Evolutionary conservation across 2,797 vertebrate species (phyloP).

Genomic region (Orestias chungarensis): DNA sequence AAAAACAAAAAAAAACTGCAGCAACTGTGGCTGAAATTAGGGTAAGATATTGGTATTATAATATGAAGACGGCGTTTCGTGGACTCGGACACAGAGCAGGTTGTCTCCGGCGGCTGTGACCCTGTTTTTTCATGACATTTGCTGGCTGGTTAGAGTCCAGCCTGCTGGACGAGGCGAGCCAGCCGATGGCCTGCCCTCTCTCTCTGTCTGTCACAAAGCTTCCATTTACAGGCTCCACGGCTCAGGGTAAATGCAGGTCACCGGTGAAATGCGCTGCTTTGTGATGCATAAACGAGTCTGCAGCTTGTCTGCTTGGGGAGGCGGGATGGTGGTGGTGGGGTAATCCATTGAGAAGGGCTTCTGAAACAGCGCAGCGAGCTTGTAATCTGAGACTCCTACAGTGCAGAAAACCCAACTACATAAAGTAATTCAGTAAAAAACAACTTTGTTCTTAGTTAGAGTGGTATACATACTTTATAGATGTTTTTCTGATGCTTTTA

Average conservation of each 20-base stretch:
- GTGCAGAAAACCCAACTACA: slow-evolving; percentile 2
- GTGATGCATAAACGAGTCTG: slow-evolving; percentile 57
- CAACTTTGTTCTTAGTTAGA: neutral
- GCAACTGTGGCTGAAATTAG: slow-evolving; percentile 25
- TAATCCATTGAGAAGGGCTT: slow-evolving; percentile 12
- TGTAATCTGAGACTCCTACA: slow-evolving; percentile 5
- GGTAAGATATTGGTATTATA: neutral
- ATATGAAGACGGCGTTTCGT: neutral
- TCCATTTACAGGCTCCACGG: slow-evolving; percentile 54
- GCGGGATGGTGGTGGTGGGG: neutral
- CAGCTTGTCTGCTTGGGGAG: slow-evolving; percentile 26
- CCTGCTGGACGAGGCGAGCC: slow-evolving; percentile 28
- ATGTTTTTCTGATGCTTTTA: too few species aligned
- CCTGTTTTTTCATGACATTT: slow-evolving; percentile 11
- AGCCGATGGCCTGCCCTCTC: slow-evolving; percentile 41
- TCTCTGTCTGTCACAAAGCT: slow-evolving; percentile 60
- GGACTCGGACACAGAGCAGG: neutral
- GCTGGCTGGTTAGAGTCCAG: slow-evolving; percentile 34
- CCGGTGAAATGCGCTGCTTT: slow-evolving; percentile 60
- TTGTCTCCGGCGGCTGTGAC: neutral
- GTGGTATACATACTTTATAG: too few species aligned
- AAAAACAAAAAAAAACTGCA: too few species aligned
- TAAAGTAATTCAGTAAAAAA: neutral
- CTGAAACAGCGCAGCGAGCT: slow-evolving; percentile 1
- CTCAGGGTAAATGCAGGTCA: slow-evolving; percentile 65